Evolutionary conservation across 1,140 invertebrate species (phyloP), one percentile per base, ranked within the genome.

Genomic region (Andricus grossulariae): DNA sequence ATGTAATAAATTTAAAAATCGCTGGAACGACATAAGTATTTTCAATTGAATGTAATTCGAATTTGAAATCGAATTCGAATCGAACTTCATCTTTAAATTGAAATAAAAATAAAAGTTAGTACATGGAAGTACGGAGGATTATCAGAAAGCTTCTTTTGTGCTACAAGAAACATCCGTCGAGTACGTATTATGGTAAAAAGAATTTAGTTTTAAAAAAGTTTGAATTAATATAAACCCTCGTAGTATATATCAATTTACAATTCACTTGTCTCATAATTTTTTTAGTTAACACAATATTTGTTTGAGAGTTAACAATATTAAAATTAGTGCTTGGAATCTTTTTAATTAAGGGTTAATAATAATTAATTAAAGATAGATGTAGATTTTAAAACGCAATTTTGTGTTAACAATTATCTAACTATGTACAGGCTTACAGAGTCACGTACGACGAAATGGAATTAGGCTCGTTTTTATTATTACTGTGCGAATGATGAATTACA

Each of bases 381-480:
- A 45, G 39, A 45, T 45, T 45, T 45, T 11, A 0, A 11, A 45
- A 11, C 39, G 10, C 39, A 10, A 45, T 45, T 45, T 0, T 6
- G 32, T 11, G 39, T 45, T 45, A 10, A 45, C 39, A 45, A 45
- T 45, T 45, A 11, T 45, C 8, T 45, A 45, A 10, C 5, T 70
- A 51, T 52, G 50, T 51, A 74, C 73, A 80, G 73, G 66, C 74
- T 70, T 72, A 70, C 74, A 49, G 73, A 73, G 8, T 72, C 70
- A 80, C 60, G 13, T 21, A 32, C 13, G 60, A 39, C 15, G 25
- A 16, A 66, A 66, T 66, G 60, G 32, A 66, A 66, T 66, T 32
- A 39, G 60, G 60, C 60, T 66, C 39, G 39, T 39, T 16, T 75
- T 75, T 78, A 73, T 75, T 78, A 73, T 66, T 79, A 55, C 73